These are phyloP conservation scores for Ophioninae sp. DNA, from an alignment of 2,888 invertebrate genomes.

Conservation along the genomic window DNA sequence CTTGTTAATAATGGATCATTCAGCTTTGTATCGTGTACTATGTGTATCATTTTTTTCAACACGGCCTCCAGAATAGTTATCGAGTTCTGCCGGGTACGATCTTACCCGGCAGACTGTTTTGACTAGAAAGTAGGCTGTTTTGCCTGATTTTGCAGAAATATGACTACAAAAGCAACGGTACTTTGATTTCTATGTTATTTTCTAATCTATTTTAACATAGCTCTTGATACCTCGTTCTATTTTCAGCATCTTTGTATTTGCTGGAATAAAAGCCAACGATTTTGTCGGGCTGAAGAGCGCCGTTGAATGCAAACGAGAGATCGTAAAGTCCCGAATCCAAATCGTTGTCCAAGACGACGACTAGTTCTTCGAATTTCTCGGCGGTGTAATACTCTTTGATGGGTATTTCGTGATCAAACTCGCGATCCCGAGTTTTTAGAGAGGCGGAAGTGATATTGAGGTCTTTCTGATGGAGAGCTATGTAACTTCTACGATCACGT, in stretches of 20 bases:
- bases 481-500: constrained; percentile 78
- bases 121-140: too few species aligned
- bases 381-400: constrained; percentile 68
- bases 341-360: constrained; percentile 70
- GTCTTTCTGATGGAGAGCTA: constrained; percentile 82
- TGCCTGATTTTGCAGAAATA: too few species aligned
- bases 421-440: constrained; percentile 72
- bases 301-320: constrained; percentile 82
- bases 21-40: too few species aligned
- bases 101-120: too few species aligned
- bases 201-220: background rate
- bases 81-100: too few species aligned
- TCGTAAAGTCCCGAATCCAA: constrained; percentile 78
- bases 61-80: too few species aligned
- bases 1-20: too few species aligned
- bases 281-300: constrained; percentile 82
- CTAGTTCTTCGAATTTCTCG: constrained; percentile 73
- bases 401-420: constrained; percentile 66
- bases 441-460: constrained; percentile 82
- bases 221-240: constrained; percentile 73
- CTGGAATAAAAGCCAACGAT: constrained; percentile 86
- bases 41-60: too few species aligned
- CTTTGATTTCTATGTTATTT: background rate
- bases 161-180: background rate
- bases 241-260: constrained; percentile 80